Evolutionary conservation across 2,888 invertebrate species (phyloP).

Genomic region (Enoplolaimus lenunculus): DNA sequence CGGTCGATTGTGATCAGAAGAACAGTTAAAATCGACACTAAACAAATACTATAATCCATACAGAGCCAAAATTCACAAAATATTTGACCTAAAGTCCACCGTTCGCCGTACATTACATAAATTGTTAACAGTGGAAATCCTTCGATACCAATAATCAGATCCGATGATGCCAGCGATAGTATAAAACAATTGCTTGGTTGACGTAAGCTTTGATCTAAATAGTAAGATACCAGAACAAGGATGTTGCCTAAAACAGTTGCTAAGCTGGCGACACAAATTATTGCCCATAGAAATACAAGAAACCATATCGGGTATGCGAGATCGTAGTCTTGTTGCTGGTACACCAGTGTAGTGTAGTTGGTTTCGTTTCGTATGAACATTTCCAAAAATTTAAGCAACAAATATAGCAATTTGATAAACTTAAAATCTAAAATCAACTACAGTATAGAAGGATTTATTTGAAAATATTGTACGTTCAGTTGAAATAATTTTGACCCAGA

Average conservation of each 20-base stretch:
- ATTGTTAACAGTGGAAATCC: constrained; percentile 39
- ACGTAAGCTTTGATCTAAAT: constrained; percentile 35
- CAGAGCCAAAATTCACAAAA: constrained; percentile 35
- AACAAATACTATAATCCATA: constrained; percentile 38
- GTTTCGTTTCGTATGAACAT: too few relatives aligned
- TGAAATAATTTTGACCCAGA: too few relatives aligned
- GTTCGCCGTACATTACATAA: constrained; percentile 34
- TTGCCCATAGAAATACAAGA: background rate
- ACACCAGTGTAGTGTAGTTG: too few relatives aligned
- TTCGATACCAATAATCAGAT: constrained; percentile 38
- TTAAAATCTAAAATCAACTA: too few relatives aligned
- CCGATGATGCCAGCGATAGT: constrained; percentile 37
- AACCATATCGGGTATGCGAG: background rate
- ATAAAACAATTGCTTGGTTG: constrained; percentile 39
- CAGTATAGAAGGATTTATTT: too few relatives aligned
- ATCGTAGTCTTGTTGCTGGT: too few relatives aligned
- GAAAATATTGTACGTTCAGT: too few relatives aligned
- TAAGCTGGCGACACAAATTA: constrained; percentile 21
- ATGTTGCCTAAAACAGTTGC: constrained; percentile 39
- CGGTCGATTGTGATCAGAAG: constrained; percentile 32
- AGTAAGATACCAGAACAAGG: constrained; percentile 37
- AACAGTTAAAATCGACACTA: constrained; percentile 39
- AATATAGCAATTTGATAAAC: too few relatives aligned
- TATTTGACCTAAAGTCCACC: constrained; percentile 22
- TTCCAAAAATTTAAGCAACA: too few relatives aligned